Conservation (phyloP, 2,888 invertebrate species). For the Carterocephalus palaemon region DNA sequence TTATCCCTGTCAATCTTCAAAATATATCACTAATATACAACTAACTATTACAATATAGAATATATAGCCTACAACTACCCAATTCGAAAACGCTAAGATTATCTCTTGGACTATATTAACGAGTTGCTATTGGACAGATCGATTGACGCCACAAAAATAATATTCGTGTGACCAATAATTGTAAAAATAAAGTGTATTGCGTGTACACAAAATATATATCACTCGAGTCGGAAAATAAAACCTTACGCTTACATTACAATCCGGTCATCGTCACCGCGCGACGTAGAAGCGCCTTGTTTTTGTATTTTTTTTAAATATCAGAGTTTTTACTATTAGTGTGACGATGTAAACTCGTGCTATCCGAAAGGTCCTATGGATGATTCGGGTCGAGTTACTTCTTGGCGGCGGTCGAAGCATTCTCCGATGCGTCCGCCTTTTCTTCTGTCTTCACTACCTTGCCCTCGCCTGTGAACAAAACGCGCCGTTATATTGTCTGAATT, state of each 20-base stretch:
- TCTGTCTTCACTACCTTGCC: slow-evolving; percentile 74
- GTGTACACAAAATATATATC: slow-evolving; percentile 40
- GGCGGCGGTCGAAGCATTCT: slow-evolving; percentile 38
- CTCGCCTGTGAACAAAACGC: slow-evolving; percentile 53
- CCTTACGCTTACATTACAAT: slow-evolving; percentile 18
- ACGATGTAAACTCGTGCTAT: too few species aligned
- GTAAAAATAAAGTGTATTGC: slow-evolving; percentile 38
- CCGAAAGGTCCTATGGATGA: too few species aligned
- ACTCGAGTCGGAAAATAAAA: slow-evolving; percentile 21
- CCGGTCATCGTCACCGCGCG: slow-evolving; percentile 3
- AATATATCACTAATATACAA: slow-evolving; percentile 35
- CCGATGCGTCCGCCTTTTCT: slow-evolving; percentile 67
- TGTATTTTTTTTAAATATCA: too few species aligned
- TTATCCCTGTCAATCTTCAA: slow-evolving; percentile 39
- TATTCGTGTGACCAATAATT: slow-evolving; percentile 40
- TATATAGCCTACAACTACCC: slow-evolving; percentile 35
- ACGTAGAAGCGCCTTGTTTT: too few species aligned
- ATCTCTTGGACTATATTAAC: slow-evolving; percentile 40
- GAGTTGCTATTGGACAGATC: slow-evolving; percentile 65
- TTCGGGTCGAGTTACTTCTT: slow-evolving; percentile 61
- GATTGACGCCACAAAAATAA: slow-evolving; percentile 56
- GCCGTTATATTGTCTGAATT: neutral
- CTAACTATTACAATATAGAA: slow-evolving; percentile 31
- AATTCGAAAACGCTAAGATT: slow-evolving; percentile 37
- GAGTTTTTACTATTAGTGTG: too few species aligned